A percentile compares a stretch with the other conserved stretches of the same genome.
These are phyloP conservation scores for Calcarius ornatus DNA, from an alignment of 2,113 vertebrate genomes.

Conservation along the genomic window DNA sequence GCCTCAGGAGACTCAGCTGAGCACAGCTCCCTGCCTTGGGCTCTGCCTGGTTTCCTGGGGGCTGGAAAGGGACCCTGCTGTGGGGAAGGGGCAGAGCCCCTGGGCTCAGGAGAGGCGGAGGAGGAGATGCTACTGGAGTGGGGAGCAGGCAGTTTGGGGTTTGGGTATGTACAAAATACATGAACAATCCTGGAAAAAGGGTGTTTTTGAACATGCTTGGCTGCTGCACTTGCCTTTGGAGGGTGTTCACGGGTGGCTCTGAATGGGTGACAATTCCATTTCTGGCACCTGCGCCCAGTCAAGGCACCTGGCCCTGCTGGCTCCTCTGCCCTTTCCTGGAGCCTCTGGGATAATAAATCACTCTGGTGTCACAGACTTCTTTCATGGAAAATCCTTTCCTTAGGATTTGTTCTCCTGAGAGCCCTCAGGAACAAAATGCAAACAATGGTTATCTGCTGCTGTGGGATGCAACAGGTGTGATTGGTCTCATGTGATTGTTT, in stretches of 20 bases:
- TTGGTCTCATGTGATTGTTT: too few relatives aligned
- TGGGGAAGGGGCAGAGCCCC: not conserved
- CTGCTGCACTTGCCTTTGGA: not conserved
- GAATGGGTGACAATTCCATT: not conserved
- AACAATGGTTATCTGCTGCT: too few relatives aligned
- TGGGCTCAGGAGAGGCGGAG: not conserved
- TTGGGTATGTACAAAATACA: rapidly evolving
- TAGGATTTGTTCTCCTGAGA: too few relatives aligned
- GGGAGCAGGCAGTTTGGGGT: not conserved
- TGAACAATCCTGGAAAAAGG: rapidly evolving
- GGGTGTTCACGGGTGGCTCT: not conserved
- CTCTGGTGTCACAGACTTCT: not conserved
- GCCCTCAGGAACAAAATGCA: too few relatives aligned
- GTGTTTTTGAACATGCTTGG: too few relatives aligned
- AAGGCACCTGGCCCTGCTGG: not conserved
- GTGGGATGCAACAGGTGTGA: too few relatives aligned
- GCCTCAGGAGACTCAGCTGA: not conserved
- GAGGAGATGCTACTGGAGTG: rapidly evolving
- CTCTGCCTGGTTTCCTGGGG: not conserved
- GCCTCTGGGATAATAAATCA: not conserved
- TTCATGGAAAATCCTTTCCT: too few relatives aligned
- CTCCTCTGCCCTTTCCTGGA: not conserved
- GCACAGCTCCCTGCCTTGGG: not conserved
- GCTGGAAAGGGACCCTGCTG: not conserved
- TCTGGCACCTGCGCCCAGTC: not conserved